Evolutionary conservation across 2,888 invertebrate species (phyloP).

Genomic region (Drepana falcataria): DNA sequence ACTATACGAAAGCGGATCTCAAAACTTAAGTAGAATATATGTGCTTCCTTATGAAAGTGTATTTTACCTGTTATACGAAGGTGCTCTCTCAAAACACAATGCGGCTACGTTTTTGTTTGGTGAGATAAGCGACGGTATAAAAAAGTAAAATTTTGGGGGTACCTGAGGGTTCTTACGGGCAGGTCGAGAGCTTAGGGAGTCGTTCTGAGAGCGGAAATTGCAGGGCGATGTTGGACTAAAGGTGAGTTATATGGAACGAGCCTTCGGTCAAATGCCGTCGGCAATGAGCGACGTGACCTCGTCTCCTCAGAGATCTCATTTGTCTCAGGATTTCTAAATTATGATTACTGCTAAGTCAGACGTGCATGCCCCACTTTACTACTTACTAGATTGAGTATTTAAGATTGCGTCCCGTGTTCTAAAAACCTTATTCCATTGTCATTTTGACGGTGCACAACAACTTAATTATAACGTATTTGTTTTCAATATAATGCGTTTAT

Average conservation of each 20-base stretch:
- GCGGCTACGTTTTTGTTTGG: slow-evolving; percentile 35
- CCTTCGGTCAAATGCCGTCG: slow-evolving; percentile 54
- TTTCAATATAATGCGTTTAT: no score
- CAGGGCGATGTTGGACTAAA: slow-evolving; percentile 41
- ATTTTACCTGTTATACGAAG: slow-evolving; percentile 4
- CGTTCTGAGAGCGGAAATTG: slow-evolving; percentile 58
- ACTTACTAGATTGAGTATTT: background rate
- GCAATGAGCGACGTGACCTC: slow-evolving; percentile 50
- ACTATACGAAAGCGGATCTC: background rate
- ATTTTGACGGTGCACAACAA: no score
- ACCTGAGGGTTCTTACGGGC: slow-evolving; percentile 41
- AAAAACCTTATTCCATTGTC: no score
- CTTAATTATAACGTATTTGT: no score
- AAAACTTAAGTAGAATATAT: background rate
- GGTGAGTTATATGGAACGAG: slow-evolving; percentile 46
- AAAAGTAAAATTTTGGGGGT: slow-evolving; percentile 53
- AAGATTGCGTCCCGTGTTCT: background rate
- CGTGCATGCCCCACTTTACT: slow-evolving; percentile 28
- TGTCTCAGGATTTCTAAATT: slow-evolving; percentile 36
- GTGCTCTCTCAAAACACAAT: slow-evolving; percentile 30
- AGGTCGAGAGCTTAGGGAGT: slow-evolving; percentile 45
- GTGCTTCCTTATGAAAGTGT: background rate
- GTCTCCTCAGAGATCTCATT: slow-evolving; percentile 36
- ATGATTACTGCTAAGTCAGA: slow-evolving; percentile 34
- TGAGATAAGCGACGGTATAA: slow-evolving; percentile 48